phyloP scores from a whole-genome alignment of 2,113 vertebrate species.

The Malurus alboscapulatus region DNA sequence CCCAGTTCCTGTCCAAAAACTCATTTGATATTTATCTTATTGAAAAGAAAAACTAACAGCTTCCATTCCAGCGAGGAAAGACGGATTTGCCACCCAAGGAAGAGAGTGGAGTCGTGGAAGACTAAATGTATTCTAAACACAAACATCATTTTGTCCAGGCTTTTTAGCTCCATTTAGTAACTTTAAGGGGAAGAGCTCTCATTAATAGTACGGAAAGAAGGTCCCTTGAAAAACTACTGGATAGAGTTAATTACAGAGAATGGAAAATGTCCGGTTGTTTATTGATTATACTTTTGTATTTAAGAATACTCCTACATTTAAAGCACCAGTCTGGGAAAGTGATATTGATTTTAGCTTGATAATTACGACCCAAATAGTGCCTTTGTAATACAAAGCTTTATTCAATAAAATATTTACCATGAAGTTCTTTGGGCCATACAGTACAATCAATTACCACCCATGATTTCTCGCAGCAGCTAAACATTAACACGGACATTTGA shows the following conservation, averaged over 20 bases:
- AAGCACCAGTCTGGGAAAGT: constrained; percentile 42
- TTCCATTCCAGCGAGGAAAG: not conserved
- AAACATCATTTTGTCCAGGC: not conserved
- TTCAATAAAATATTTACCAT: constrained; percentile 47
- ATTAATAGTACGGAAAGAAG: not conserved
- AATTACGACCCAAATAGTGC: constrained; percentile 30
- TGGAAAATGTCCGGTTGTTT: constrained; percentile 41
- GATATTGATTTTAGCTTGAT: constrained; percentile 62
- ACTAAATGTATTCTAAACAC: not conserved
- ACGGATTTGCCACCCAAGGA: not conserved
- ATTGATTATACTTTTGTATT: constrained; percentile 58
- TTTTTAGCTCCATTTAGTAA: not conserved
- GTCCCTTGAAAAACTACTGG: not conserved
- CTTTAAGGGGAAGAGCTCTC: not conserved
- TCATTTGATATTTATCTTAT: not conserved
- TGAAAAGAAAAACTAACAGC: not conserved
- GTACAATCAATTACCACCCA: not conserved
- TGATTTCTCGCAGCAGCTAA: not conserved
- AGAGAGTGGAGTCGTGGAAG: not conserved
- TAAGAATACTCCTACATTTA: constrained; percentile 39
- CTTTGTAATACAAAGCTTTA: constrained; percentile 40
- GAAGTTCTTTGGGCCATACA: constrained; percentile 1
- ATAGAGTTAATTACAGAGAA: constrained; percentile 58
- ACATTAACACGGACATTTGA: not conserved
- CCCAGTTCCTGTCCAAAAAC: not conserved